Conservation (phyloP, 2,888 invertebrate species). For the Frankliniella intonsa region DNA sequence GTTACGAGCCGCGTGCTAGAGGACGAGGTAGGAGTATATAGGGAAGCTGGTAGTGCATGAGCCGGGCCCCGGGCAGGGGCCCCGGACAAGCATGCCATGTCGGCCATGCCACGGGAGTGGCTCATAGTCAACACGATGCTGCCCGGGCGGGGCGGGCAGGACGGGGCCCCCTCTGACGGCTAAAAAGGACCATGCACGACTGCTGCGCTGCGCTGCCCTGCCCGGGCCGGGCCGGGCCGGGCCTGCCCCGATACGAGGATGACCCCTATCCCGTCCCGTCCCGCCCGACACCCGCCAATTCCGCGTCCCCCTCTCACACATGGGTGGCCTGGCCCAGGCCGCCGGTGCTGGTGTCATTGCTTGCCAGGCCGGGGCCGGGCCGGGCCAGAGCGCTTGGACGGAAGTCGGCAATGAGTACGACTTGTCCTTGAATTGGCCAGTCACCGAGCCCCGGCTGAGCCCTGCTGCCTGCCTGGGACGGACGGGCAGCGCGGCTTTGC, state of each 20-base stretch:
- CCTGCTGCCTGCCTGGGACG: neutral
- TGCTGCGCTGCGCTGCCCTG: too few relatives aligned
- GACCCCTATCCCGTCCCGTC: neutral
- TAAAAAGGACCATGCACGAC: neutral
- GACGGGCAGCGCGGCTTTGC: neutral
- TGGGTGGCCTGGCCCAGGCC: neutral
- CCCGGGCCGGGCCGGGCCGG: too few relatives aligned
- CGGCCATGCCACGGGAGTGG: slow-evolving; percentile 6
- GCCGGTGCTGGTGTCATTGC: neutral
- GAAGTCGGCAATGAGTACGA: neutral
- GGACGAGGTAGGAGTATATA: too few relatives aligned
- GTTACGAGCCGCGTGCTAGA: too few relatives aligned
- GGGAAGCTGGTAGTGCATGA: too few relatives aligned
- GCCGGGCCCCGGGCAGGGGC: neutral
- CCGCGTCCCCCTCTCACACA: neutral
- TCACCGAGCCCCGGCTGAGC: neutral
- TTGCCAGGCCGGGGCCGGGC: neutral
- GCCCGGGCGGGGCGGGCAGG: neutral
- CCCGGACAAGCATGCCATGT: neutral
- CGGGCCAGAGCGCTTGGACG: slow-evolving; percentile 5
- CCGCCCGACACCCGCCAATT: neutral
- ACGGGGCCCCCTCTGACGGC: neutral
- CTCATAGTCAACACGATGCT: slow-evolving; percentile 2
- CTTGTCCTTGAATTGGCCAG: slow-evolving; percentile 13
- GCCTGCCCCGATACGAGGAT: too few relatives aligned